phyloP scores from a whole-genome alignment of 2,888 invertebrate genomes.

The Lithophane leautieri region DNA sequence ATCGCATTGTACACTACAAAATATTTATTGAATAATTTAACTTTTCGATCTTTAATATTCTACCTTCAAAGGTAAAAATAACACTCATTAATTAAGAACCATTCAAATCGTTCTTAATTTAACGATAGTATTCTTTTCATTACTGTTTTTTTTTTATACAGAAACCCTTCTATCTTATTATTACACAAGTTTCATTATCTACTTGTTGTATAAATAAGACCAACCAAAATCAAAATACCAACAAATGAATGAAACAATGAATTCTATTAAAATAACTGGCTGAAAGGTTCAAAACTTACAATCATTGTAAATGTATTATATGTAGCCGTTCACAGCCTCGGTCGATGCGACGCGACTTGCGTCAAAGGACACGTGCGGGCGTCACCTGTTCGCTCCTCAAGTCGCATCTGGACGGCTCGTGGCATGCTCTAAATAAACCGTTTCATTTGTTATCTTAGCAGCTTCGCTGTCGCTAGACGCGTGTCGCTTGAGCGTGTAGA shows the following conservation, averaged over 20 bases:
- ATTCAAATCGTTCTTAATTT: not conserved
- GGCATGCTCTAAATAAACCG: not conserved
- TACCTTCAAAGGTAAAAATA: not conserved
- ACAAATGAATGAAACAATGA: not conserved
- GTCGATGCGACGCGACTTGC: not conserved
- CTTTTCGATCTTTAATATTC: constrained; percentile 1
- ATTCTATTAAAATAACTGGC: not conserved
- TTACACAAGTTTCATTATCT: too few relatives aligned
- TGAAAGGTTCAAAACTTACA: not conserved
- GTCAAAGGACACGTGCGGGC: too few relatives aligned
- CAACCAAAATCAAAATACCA: not conserved
- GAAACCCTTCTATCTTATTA: not conserved
- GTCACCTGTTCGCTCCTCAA: not conserved
- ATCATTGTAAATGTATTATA: not conserved
- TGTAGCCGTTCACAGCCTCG: too few relatives aligned
- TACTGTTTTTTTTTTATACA: not conserved
- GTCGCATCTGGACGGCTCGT: too few relatives aligned
- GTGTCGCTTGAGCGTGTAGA: not conserved
- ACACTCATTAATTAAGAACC: too few relatives aligned
- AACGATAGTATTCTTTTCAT: not conserved
- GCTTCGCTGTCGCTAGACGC: too few relatives aligned
- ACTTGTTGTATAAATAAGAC: not conserved
- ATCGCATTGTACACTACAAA: not conserved
- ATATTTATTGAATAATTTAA: constrained; percentile 22
- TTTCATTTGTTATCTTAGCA: not conserved